phyloP scores from a whole-genome alignment of 2,888 invertebrate genomes.

The Lithosia quadra region DNA sequence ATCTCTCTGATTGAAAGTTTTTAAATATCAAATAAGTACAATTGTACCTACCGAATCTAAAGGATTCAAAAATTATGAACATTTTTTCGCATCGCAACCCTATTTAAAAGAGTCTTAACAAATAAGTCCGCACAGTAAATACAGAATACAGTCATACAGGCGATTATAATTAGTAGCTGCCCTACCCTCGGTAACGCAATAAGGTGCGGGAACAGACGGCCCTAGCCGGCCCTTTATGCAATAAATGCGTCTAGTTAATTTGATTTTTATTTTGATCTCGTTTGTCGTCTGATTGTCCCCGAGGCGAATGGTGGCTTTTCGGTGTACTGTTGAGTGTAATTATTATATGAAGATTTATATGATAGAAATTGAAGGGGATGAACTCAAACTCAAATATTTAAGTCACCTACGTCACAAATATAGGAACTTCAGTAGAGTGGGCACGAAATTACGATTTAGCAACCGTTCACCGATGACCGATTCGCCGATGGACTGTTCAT shows the following conservation, averaged over 20 bases:
- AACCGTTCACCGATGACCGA: too few relatives aligned
- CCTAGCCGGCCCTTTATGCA: constrained; percentile 59
- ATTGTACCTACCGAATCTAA: background rate
- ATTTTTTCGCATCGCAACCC: too few relatives aligned
- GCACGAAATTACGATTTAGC: too few relatives aligned
- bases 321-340: constrained; percentile 32
- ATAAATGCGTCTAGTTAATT: constrained; percentile 68
- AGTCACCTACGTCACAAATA: too few relatives aligned
- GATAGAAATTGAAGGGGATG: background rate
- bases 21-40: background rate
- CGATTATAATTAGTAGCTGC: constrained; percentile 65
- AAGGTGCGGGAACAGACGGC: constrained; percentile 46
- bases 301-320: constrained; percentile 55
- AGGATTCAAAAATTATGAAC: background rate
- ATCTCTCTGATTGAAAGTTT: too few relatives aligned
- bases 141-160: constrained; percentile 47
- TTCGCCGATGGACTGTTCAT: too few relatives aligned
- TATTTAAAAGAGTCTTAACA: constrained; percentile 15
- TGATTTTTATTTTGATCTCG: constrained; percentile 82
- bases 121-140: constrained; percentile 47
- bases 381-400: too few relatives aligned
- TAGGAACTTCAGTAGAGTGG: too few relatives aligned
- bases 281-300: constrained; percentile 73
- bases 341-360: constrained; percentile 21
- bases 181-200: constrained; percentile 53